A percentile compares a stretch with the other conserved stretches of the same genome.
Evolutionary conservation across 2,113 vertebrate genomes (phyloP).

Genomic region (Sminthopsis crassicaudata): DNA sequence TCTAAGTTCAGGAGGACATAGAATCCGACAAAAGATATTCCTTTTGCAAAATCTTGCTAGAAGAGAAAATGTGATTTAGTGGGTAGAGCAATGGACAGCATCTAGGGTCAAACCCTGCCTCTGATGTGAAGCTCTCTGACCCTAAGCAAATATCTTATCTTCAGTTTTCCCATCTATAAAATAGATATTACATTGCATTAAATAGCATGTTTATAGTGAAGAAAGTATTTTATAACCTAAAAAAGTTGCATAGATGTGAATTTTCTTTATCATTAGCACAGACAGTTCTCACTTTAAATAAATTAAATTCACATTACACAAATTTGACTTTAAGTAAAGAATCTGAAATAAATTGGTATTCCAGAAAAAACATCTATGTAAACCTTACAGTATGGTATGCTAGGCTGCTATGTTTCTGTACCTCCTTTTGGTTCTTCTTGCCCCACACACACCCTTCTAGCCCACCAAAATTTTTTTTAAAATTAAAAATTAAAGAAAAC

Average conservation of each 20-base stretch:
- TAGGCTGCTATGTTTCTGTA: too few relatives aligned
- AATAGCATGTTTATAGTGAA: not conserved
- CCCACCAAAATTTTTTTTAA: too few relatives aligned
- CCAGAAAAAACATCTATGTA: not conserved
- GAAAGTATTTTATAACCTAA: not conserved
- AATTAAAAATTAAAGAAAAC: too few relatives aligned
- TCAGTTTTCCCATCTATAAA: too few relatives aligned
- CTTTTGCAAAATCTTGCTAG: not conserved
- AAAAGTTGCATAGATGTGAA: not conserved
- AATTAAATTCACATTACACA: not conserved
- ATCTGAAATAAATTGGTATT: not conserved
- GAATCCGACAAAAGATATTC: not conserved
- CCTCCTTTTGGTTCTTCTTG: too few relatives aligned
- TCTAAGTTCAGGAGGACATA: not conserved
- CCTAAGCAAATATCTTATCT: not conserved
- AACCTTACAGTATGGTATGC: not conserved
- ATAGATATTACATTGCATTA: not conserved
- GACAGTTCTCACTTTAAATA: not conserved
- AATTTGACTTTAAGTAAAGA: not conserved
- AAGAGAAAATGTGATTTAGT: not conserved
- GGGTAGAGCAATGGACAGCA: not conserved
- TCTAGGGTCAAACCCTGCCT: not conserved
- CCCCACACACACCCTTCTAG: too few relatives aligned
- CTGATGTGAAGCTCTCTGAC: not conserved
- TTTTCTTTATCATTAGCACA: not conserved